phyloP scores from a whole-genome alignment of 2,113 vertebrate species.

The Orientallactaga bullata region DNA sequence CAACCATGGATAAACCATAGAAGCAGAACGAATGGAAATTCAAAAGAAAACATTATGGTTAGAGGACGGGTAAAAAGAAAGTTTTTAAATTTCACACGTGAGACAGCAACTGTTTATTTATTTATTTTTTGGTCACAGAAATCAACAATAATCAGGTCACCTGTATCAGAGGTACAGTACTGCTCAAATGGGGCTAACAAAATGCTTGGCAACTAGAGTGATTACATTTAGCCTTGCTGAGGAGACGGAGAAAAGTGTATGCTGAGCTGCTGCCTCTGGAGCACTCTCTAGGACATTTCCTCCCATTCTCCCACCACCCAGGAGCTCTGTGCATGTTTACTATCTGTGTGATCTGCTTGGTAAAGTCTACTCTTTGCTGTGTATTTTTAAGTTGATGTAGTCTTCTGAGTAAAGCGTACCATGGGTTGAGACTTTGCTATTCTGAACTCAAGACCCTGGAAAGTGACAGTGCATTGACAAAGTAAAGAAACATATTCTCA shows the following conservation, averaged over 20 bases:
- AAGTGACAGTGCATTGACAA: not conserved
- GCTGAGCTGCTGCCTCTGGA: not conserved
- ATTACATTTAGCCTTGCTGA: not conserved
- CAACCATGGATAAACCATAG: not conserved
- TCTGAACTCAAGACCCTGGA: not conserved
- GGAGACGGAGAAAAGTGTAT: not conserved
- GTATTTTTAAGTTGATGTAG: not conserved
- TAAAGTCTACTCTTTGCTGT: not conserved
- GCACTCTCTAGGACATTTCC: fast-evolving
- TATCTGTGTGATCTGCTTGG: too few species aligned
- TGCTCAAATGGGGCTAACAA: not conserved
- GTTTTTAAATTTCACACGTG: not conserved
- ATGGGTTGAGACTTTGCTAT: not conserved
- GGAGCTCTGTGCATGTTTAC: not conserved
- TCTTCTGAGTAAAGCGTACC: not conserved
- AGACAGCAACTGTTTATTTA: not conserved
- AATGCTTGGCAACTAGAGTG: not conserved
- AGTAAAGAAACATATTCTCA: slow-evolving; percentile 4
- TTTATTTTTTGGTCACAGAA: not conserved
- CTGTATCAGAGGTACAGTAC: not conserved
- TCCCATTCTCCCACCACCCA: not conserved
- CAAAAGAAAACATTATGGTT: not conserved
- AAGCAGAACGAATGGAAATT: not conserved
- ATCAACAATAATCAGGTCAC: not conserved
- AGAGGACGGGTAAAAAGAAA: not conserved